Evolutionary conservation across 2,113 vertebrate genomes (phyloP).

Genomic region (Elachura formosa): DNA sequence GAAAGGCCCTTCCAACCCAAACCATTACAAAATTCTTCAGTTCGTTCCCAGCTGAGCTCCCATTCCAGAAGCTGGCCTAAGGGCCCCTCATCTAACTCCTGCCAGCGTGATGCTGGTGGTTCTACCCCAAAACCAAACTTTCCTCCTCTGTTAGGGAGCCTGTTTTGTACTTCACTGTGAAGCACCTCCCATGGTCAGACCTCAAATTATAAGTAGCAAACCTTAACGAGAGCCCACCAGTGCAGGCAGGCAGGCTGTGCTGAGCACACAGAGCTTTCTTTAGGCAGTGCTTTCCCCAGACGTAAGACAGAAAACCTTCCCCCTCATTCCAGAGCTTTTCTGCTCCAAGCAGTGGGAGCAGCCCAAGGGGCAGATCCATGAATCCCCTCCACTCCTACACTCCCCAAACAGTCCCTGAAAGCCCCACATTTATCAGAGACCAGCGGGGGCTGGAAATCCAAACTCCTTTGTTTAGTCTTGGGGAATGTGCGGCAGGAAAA

Average conservation of each 20-base stretch:
- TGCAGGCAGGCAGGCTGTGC: not conserved
- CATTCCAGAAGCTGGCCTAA: not conserved
- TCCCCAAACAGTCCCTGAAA: not conserved
- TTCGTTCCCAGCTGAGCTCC: not conserved
- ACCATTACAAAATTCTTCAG: not conserved
- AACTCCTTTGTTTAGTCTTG: conserved; percentile 65
- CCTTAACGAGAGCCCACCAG: not conserved
- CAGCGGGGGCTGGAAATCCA: not conserved
- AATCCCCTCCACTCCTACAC: not conserved
- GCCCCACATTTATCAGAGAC: not conserved
- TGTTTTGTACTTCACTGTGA: not conserved
- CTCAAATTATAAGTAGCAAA: not conserved
- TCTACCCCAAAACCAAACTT: not conserved
- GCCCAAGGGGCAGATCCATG: not conserved
- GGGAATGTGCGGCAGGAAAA: conserved; percentile 48
- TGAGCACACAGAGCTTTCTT: not conserved
- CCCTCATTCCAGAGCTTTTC: not conserved
- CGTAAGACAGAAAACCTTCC: not conserved
- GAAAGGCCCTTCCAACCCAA: not conserved
- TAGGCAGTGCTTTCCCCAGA: not conserved
- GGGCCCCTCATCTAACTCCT: not conserved
- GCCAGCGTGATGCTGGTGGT: not conserved
- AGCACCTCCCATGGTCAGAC: not conserved
- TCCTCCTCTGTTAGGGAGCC: not conserved
- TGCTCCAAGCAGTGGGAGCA: not conserved